phyloP scores from a whole-genome alignment of 2,797 vertebrate species.

The Momotus momota region DNA sequence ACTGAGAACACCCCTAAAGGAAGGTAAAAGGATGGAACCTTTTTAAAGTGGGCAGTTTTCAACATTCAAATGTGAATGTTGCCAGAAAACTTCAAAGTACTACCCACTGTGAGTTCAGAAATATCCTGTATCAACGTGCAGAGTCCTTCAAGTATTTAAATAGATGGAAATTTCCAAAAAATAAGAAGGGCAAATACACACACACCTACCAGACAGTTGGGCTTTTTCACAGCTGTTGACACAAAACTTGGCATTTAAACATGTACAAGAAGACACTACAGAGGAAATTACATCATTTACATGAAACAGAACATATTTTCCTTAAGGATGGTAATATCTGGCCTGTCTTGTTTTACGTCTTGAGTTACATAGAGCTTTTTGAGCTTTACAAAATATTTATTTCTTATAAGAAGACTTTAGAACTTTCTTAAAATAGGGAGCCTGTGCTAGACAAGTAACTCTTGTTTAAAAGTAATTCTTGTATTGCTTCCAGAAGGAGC shows the following conservation, averaged over 20 bases:
- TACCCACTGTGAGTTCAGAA: not conserved
- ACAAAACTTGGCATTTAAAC: conserved; percentile 17
- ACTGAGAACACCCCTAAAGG: not conserved
- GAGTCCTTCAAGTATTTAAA: not conserved
- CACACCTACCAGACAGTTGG: conserved; percentile 11
- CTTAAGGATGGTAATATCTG: not conserved
- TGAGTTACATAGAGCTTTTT: not conserved
- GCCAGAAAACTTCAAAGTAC: not conserved
- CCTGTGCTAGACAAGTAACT: conserved; percentile 42
- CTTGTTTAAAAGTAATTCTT: conserved; percentile 51
- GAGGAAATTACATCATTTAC: conserved; percentile 18
- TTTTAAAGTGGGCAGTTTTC: not conserved
- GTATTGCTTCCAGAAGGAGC: conserved; percentile 35
- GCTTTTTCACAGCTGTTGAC: conserved; percentile 52
- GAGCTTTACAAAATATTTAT: conserved; percentile 28
- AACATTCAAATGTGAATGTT: not conserved
- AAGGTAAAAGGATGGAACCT: not conserved
- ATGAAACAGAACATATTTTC: conserved; percentile 31
- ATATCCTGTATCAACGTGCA: not conserved
- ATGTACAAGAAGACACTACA: not conserved
- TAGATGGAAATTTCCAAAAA: conserved; percentile 52
- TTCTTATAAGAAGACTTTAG: not conserved
- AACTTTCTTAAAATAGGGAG: conserved; percentile 9
- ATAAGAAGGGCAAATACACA: conserved; percentile 4
- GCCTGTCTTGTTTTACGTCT: not conserved